Percentiles rank a stretch among this genome's conserved stretches.
These are phyloP conservation scores for Volucella inflata DNA, from an alignment of 2,888 invertebrate species.

Conservation along the genomic window DNA sequence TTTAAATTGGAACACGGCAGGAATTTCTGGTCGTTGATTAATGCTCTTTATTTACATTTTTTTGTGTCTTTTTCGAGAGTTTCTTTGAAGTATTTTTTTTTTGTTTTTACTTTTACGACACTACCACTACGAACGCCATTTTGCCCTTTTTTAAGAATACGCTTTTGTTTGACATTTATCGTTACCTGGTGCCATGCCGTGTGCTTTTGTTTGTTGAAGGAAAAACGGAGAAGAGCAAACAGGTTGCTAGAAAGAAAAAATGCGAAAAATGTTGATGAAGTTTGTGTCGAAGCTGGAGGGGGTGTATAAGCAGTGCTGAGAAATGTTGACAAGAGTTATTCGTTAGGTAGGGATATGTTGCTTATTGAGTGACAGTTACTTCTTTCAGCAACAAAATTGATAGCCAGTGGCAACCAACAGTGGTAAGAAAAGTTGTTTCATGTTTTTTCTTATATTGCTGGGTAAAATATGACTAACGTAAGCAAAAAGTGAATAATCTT, in stretches of 20 bases:
- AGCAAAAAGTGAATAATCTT: too few species aligned
- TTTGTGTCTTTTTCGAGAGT: conserved; percentile 61
- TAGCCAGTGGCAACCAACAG: too few species aligned
- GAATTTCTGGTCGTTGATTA: conserved; percentile 64
- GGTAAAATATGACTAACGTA: too few species aligned
- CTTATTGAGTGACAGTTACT: not conserved
- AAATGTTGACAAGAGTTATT: conserved; percentile 7
- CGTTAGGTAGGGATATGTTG: not conserved
- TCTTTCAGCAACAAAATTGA: not conserved
- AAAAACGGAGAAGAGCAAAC: conserved; percentile 32
- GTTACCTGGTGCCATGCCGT: conserved; percentile 40
- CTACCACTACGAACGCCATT: conserved; percentile 79
- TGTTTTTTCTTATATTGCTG: too few species aligned
- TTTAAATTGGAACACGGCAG: conserved; percentile 56
- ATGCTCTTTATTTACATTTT: conserved; percentile 69
- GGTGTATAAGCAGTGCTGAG: not conserved
- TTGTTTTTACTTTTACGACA: conserved; percentile 70
- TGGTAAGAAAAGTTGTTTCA: too few species aligned
- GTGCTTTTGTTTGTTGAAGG: conserved; percentile 55
- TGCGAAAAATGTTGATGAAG: conserved; percentile 6
- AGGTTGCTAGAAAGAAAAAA: conserved; percentile 41
- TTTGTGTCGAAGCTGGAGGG: not conserved
- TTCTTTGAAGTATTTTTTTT: conserved; percentile 56
- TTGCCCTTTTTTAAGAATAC: conserved; percentile 79
- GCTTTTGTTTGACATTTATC: conserved; percentile 77